A percentile compares a stretch with the other conserved stretches of the same genome.
Evolutionary conservation across 1,140 invertebrate genomes (phyloP).

Genomic region (Zophobas atratus): DNA sequence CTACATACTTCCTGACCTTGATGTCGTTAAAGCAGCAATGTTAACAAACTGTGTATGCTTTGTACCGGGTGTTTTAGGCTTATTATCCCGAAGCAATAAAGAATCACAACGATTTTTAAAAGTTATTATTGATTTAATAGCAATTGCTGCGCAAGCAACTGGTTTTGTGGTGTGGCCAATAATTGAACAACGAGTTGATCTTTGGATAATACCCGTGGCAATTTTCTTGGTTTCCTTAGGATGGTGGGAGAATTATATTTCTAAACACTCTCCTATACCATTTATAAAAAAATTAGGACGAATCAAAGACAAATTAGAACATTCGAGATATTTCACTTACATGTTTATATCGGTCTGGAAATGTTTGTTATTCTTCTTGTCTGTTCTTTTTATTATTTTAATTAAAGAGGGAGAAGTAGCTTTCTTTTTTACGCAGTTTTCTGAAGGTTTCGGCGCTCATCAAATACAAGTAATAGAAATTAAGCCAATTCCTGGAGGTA

Average conservation of each 20-base stretch:
- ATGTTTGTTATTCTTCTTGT: constrained; percentile 84
- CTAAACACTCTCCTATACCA: constrained; percentile 84
- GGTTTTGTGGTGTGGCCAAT: constrained; percentile 93
- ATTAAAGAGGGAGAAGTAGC: constrained; percentile 83
- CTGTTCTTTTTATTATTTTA: constrained; percentile 81
- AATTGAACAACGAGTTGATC: constrained; percentile 76
- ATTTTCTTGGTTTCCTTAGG: constrained; percentile 90
- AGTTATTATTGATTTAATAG: constrained; percentile 86
- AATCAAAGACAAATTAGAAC: constrained; percentile 85
- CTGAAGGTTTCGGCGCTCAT: constrained; percentile 82
- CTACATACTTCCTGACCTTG: constrained; percentile 89
- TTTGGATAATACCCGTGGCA: constrained; percentile 89
- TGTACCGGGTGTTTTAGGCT: constrained; percentile 84
- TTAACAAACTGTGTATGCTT: constrained; percentile 95
- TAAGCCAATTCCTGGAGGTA: constrained; percentile 71
- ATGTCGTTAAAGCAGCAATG: constrained; percentile 94
- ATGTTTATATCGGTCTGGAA: constrained; percentile 93
- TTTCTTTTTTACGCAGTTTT: constrained; percentile 84
- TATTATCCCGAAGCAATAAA: constrained; percentile 84
- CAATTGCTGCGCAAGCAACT: constrained; percentile 88
- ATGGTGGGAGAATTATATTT: constrained; percentile 98
- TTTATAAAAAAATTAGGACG: constrained; percentile 85
- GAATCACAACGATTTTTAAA: constrained; percentile 86
- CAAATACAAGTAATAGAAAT: constrained; percentile 85
- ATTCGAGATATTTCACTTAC: constrained; percentile 90